phyloP scores from a whole-genome alignment of 1,140 invertebrate species.

The Arion vulgaris region DNA sequence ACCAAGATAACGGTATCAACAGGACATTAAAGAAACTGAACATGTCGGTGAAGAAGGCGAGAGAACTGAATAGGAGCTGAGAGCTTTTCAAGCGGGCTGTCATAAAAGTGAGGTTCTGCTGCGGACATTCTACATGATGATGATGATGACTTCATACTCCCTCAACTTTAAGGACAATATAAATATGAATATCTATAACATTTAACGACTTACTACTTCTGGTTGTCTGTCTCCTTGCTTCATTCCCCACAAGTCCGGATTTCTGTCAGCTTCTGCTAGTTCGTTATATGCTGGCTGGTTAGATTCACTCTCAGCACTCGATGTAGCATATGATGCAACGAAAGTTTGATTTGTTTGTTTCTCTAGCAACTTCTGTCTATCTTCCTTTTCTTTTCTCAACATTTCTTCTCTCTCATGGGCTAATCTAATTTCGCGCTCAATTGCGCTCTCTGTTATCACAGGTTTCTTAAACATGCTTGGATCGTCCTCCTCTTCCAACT shows the following conservation, averaged over 20 bases:
- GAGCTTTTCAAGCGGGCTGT: no score
- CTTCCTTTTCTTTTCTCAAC: slow-evolving; percentile 61
- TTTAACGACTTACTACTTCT: not conserved
- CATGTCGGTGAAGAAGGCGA: no score
- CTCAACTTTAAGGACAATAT: no score
- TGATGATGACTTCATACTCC: no score
- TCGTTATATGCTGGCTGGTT: slow-evolving; percentile 63
- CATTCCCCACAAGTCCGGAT: slow-evolving; percentile 54
- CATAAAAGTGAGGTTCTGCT: no score
- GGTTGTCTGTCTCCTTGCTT: not conserved
- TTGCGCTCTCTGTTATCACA: slow-evolving; percentile 74
- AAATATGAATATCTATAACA: no score
- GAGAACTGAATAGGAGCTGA: no score
- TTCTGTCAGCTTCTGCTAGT: slow-evolving; percentile 67
- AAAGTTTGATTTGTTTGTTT: slow-evolving; percentile 38
- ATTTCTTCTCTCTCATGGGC: slow-evolving; percentile 74
- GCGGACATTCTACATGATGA: no score
- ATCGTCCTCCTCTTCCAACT: not conserved
- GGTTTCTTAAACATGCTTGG: slow-evolving; percentile 34
- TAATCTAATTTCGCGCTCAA: slow-evolving; percentile 76
- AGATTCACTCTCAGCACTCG: slow-evolving; percentile 41
- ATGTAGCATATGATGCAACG: slow-evolving; percentile 34
- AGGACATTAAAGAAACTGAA: no score
- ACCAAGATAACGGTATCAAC: no score
- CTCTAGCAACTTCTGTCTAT: slow-evolving; percentile 49